These are phyloP conservation scores for Boulengeromyrus knoepffleri DNA, from an alignment of 2,113 vertebrate species.

Conservation along the genomic window DNA sequence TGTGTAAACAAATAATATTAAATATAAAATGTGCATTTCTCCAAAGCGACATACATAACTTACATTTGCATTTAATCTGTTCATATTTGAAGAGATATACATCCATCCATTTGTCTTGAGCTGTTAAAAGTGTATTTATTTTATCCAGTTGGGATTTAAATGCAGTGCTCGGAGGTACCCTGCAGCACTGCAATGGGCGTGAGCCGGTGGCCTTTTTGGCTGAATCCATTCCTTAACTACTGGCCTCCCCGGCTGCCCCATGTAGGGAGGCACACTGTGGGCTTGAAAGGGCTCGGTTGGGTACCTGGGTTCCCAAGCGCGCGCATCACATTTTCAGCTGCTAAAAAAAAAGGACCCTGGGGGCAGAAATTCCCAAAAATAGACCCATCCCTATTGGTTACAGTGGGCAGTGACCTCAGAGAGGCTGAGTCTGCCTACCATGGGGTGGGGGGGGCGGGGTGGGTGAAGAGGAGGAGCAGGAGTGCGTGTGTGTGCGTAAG, in stretches of 20 bases:
- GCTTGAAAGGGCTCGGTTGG: neutral
- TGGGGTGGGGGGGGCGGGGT: neutral
- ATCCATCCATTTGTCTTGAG: neutral
- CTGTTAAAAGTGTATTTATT: neutral
- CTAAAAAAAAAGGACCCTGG: neutral
- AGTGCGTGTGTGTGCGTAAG: neutral
- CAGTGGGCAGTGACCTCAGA: conserved; percentile 26
- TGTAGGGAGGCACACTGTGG: neutral
- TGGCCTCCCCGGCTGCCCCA: neutral
- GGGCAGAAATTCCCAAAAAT: neutral
- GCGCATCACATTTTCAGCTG: neutral
- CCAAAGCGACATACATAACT: neutral
- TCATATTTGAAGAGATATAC: neutral
- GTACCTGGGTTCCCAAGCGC: neutral
- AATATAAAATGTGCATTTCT: neutral
- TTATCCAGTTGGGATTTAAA: neutral
- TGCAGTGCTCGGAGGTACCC: neutral
- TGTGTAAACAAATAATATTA: neutral
- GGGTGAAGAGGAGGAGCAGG: neutral
- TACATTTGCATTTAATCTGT: neutral
- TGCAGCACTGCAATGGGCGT: neutral
- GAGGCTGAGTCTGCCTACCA: neutral
- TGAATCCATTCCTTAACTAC: neutral
- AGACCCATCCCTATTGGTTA: neutral
- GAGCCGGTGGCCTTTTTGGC: neutral